Evolutionary conservation across 1,140 invertebrate genomes (phyloP), one percentile per base, ranked within the genome.

Genomic region (Leptestheria dahalacensis): DNA sequence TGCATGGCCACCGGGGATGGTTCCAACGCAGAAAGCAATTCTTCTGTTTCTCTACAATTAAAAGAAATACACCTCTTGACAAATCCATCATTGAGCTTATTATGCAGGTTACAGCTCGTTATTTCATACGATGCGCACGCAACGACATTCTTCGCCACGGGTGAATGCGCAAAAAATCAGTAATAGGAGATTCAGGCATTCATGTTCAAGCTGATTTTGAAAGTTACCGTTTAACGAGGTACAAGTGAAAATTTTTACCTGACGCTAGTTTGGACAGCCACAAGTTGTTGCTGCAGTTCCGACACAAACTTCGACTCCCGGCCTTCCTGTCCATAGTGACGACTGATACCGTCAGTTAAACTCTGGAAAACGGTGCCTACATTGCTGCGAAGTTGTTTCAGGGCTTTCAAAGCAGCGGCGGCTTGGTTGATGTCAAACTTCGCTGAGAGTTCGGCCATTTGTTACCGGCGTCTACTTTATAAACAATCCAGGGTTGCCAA

Each of bases 351-450:
- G 70, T 86, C 85, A 15, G 82, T 82, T 49, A 91, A 72, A 1
- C 80, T 79, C 67, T 87, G 85, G 67, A 91, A 91, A 15, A 89
- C 84, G 70, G 85, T 79, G 24, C 84, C 81, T 2, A 91, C 86
- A 69, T 82, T 88, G 1, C 84, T 86, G 57, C 88, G 76, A 28
- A 91, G 69, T 2, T 81, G 78, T 75, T 85, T 83, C 0, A 91
- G 75, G 0, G 85, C 77, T 63, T 78, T 81, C 62, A 91, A 70
- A 28, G 85, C 83, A 3, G 78, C 77, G 24, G 49, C 52, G n/a
- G 58, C 48, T 60, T 60, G 58, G 23, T 26, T 49, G 15, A 60
- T 51, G 25, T 60, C 58, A 28, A 60, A 52, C 20, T 41, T 46
- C 26, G 15, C 11, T 4, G 48, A 29, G 33, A 29, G 24, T 2